Conservation (phyloP, 2,888 invertebrate species). For the Tortrix viridana region DNA sequence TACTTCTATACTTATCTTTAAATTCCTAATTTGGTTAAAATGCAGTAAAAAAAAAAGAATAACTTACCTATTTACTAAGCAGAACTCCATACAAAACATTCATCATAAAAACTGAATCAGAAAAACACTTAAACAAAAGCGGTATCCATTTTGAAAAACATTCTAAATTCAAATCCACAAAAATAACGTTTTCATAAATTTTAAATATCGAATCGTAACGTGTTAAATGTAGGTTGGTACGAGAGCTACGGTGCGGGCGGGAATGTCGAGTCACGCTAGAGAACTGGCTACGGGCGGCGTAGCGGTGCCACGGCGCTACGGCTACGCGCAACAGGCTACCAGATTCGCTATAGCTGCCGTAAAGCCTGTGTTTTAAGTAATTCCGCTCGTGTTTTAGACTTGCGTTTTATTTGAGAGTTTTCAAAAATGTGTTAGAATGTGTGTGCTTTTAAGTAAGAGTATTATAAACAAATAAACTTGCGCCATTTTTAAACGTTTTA, state of each 20-base stretch:
- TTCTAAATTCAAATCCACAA: neutral
- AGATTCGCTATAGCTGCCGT: constrained; percentile 29
- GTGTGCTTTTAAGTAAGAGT: too few species aligned
- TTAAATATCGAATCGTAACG: constrained; percentile 3
- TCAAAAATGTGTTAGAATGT: too few species aligned
- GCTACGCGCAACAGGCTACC: constrained; percentile 72
- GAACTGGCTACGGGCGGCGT: constrained; percentile 70
- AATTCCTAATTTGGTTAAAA: too few species aligned
- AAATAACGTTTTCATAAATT: constrained; percentile 5
- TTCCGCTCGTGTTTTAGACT: neutral
- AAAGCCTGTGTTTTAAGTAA: neutral
- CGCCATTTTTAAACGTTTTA: too few species aligned
- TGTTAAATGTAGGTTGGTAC: constrained; percentile 24
- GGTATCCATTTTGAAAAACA: constrained; percentile 14
- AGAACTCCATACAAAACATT: constrained; percentile 1
- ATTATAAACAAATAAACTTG: too few species aligned
- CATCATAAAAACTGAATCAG: constrained; percentile 4
- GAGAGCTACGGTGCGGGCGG: constrained; percentile 64
- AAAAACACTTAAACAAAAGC: constrained; percentile 1
- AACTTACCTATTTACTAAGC: too few species aligned
- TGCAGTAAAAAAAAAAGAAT: too few species aligned
- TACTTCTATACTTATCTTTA: too few species aligned
- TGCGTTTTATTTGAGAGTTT: neutral
- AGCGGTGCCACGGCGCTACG: constrained; percentile 54
- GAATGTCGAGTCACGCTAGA: constrained; percentile 66